Evolutionary conservation across 2,113 vertebrate species (phyloP), one percentile per base, ranked within the genome.

Genomic region (Cephalopholis sonnerati): DNA sequence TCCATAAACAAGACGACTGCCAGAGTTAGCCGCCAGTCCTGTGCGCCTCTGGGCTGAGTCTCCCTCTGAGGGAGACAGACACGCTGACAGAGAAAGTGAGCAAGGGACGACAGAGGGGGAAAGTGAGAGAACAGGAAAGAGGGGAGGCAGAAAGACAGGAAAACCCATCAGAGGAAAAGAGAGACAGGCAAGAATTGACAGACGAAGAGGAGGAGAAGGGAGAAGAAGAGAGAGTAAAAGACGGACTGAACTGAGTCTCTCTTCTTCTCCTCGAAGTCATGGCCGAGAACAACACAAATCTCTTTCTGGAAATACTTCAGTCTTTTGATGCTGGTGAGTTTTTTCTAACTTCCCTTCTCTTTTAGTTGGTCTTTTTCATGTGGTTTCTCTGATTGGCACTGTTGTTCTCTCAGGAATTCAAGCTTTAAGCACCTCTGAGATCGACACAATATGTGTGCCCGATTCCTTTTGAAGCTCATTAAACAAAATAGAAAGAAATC

Each of bases 231-330:
- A 68, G 77, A 77, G 46, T 57, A 61, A 82, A 81, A 73, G 72
- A 73, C 24, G 72, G 84, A 79, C 64, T 87, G 80, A 67, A 81
- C 1, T 59, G 73, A 79, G 82, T 82, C 70, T 84, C 83, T 90
- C 84, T 79, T 87, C 82, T 84, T 87, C 77, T 84, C 66, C 76
- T 79, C 92, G 91, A 96, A 95, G 95, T 90, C 92, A 99, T 99
- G 98, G 97, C 96, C 68, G 96, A 93, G 53, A 96, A 96, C 91
- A 90, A 89, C 93, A 96, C 96, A 55, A 93, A 94, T 90, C 64
- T 89, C 74, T 87, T 95, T 79, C 74, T 92, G 94, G 91, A 95
- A 84, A 94, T 95, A 84, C 88, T 95, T 84, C 74, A 93, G 75
- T 93, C 93, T 59, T 94, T 94, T 80, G 94, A 93, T 92, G 87